phyloP scores from a whole-genome alignment of 2,888 invertebrate genomes.

The Dynastes maya region DNA sequence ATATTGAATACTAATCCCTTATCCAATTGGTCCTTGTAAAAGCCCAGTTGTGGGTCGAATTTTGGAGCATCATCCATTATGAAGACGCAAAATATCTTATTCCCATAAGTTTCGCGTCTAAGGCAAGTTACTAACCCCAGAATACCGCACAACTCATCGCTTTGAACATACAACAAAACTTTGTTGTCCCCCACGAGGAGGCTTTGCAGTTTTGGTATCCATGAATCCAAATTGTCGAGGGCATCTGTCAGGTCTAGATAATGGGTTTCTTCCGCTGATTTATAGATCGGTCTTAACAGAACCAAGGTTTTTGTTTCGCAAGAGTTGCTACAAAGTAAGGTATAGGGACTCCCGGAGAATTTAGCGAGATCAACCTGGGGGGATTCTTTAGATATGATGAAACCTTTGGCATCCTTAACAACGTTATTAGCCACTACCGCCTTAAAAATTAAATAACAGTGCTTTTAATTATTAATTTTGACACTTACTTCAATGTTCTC shows the following conservation, averaged over 20 bases:
- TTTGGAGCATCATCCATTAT: constrained; percentile 75
- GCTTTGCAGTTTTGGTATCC: constrained; percentile 36
- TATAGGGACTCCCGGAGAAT: constrained; percentile 18
- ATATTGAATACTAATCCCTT: too few relatives aligned
- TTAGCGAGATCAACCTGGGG: constrained; percentile 46
- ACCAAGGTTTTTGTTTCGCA: too few relatives aligned
- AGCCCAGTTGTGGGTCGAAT: constrained; percentile 77
- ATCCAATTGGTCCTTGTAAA: constrained; percentile 80
- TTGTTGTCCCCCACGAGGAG: constrained; percentile 11
- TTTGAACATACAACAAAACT: constrained; percentile 73
- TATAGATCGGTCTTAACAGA: too few relatives aligned
- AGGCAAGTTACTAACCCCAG: constrained; percentile 91
- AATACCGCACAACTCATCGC: constrained; percentile 81
- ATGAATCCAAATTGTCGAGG: constrained; percentile 12
- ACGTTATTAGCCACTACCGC: background rate
- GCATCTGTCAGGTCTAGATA: constrained; percentile 5
- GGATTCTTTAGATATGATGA: too few relatives aligned
- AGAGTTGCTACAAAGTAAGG: background rate
- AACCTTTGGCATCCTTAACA: constrained; percentile 22
- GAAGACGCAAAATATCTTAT: too few relatives aligned
- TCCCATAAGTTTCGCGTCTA: constrained; percentile 75
- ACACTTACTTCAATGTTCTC: background rate
- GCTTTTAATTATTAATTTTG: constrained; percentile 9
- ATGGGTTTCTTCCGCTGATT: background rate
- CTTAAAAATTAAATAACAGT: too few relatives aligned